Base-by-base conservation (phyloP, 2,888 invertebrate genomes). In the Lepidocyrtoides sp. region DNA sequence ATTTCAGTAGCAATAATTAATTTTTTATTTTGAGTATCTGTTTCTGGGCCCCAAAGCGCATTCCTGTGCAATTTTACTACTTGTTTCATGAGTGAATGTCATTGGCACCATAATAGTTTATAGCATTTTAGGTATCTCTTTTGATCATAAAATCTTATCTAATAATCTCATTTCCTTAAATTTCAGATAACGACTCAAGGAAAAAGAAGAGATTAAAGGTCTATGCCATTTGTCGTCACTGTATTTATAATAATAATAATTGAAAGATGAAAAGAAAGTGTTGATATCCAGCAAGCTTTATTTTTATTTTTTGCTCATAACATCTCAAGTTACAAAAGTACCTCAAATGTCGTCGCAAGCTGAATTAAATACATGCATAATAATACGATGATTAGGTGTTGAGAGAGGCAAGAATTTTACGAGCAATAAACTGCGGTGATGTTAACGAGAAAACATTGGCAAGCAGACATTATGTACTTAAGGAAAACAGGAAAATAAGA, bases 91-190 rank as follows among this genome's bases (percentile, higher is more conserved):
- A 51, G 14, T 79, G 77, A 79, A 77, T 51, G 77, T 79, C 77
- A 79, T 29, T 79, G 54, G 51, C 77, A 79, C 54, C 54, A 29
- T 79, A 79, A 29, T 7, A 54, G 4, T 79, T 79, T 72, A 32
- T n/a, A 2, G 7, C n/a, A n/a, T 20, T 8, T 63, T 7, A 4
- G 29, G 5, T 54, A 54, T 54, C 54, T n/a, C 12, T 0, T 54
- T 54, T 54, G 12, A 63, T 14, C 14, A 26, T 36, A 36, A 69
- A 66, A 69, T 69, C n/a, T 51, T 51, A 51, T 51, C 51, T 17
- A 4, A 17, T 36, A 1, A 44, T 72, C 72, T 44, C 72, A 72
- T 44, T 72, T 72, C 72, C 72, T 72, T 23, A 44, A 72, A 23
- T 23, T 23, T 26, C 1, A 72, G 20, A 20, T n/a, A 44, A 29